Percentiles rank a stretch among this genome's conserved stretches.
Conservation (phyloP, 2,113 vertebrate genomes). For the Tyto alba region DNA sequence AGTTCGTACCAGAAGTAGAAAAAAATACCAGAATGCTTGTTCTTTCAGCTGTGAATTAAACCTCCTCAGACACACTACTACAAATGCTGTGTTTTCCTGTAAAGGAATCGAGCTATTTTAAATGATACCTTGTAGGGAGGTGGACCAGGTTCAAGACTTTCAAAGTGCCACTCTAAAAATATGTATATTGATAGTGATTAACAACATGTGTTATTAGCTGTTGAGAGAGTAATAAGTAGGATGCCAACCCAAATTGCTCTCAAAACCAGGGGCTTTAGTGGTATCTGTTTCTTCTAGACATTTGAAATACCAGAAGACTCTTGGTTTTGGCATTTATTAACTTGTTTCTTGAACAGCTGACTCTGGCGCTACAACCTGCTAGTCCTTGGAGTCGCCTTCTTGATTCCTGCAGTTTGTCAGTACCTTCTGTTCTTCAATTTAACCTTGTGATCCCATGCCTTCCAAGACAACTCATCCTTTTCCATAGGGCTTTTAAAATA, state of each 20-base stretch:
- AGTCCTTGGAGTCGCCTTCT: background rate
- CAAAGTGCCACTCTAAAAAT: background rate
- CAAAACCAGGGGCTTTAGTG: background rate
- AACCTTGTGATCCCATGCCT: background rate
- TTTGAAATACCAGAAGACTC: background rate
- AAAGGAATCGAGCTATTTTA: background rate
- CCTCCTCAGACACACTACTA: accelerated
- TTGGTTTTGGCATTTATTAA: background rate
- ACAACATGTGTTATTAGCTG: too few species aligned
- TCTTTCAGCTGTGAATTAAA: background rate
- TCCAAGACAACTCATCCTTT: accelerated
- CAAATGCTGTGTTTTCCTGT: accelerated
- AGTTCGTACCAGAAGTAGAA: background rate
- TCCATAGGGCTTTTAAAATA: background rate
- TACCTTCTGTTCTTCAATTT: background rate
- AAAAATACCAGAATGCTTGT: background rate
- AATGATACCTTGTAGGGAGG: too few species aligned
- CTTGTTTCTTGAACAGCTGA: background rate
- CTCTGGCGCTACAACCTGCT: background rate
- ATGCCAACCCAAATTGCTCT: background rate
- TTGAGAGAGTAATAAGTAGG: background rate
- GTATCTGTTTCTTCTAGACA: background rate
- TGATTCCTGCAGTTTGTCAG: background rate
- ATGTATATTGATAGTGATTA: background rate
- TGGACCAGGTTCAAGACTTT: background rate